Conservation (phyloP, 2,888 invertebrate genomes). For the Anorthoa munda region DNA sequence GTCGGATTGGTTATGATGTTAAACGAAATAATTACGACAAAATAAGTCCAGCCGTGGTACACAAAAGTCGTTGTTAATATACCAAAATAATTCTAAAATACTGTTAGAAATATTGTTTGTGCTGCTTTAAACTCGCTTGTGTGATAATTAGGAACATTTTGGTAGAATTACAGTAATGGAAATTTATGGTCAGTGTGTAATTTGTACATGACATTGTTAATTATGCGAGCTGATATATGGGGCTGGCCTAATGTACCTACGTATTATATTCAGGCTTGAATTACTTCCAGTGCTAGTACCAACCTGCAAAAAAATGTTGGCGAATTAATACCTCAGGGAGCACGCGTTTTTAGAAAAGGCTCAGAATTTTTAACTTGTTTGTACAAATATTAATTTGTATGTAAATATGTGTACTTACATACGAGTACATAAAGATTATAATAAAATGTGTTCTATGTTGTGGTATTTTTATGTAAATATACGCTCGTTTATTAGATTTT, state of each 20-base stretch:
- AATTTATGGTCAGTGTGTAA: conserved; percentile 55
- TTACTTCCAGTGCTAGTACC: not conserved
- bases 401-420: not conserved
- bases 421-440: not conserved
- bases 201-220: conserved; percentile 59
- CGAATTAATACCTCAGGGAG: not conserved
- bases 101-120: conserved; percentile 30
- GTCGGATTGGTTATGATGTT: no score
- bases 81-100: conserved; percentile 33
- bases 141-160: conserved; percentile 57
- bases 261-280: not conserved
- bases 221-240: conserved; percentile 52
- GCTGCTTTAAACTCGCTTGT: conserved; percentile 47
- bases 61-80: not conserved
- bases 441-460: not conserved
- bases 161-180: conserved; percentile 49
- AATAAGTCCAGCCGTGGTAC: not conserved
- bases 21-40: not conserved
- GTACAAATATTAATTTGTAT: not conserved
- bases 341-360: not conserved
- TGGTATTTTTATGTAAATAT: not conserved
- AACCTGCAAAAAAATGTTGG: not conserved
- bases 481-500: no score
- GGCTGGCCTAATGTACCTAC: not conserved
- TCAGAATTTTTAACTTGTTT: conserved; percentile 8